Evolutionary conservation across 1,140 invertebrate species (phyloP).

Genomic region (Probaryconus sp.): DNA sequence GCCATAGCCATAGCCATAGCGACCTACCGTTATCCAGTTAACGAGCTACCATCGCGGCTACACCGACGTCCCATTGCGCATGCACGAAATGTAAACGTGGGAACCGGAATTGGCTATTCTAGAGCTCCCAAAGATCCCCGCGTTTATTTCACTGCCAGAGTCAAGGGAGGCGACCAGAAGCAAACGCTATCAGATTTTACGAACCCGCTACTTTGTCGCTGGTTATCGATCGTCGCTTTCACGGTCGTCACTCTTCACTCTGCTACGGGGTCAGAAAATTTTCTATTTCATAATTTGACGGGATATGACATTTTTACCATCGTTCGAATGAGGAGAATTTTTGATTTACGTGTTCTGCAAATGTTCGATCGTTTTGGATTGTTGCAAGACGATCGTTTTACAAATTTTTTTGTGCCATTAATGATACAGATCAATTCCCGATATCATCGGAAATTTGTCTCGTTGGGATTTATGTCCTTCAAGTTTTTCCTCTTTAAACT

Average conservation of each 20-base stretch:
- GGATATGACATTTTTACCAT: too few species aligned
- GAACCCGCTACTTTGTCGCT: conserved; percentile 46
- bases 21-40: conserved; percentile 77
- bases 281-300: too few species aligned
- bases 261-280: conserved; percentile 10
- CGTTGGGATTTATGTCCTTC: too few species aligned
- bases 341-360: too few species aligned
- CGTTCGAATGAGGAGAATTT: too few species aligned
- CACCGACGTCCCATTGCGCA: conserved; percentile 74
- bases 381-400: too few species aligned
- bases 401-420: too few species aligned
- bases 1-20: conserved; percentile 14
- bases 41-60: conserved; percentile 76
- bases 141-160: conserved; percentile 48
- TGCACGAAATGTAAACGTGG: conserved; percentile 79
- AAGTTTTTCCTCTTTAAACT: too few species aligned
- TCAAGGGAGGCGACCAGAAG: conserved; percentile 43
- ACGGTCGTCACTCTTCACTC: conserved; percentile 6
- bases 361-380: too few species aligned
- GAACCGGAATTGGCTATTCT: conserved; percentile 77
- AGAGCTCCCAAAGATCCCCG: conserved; percentile 61
- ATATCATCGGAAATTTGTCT: too few species aligned
- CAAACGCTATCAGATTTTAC: conserved; percentile 62
- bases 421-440: too few species aligned
- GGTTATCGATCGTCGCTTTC: conserved; percentile 47